phyloP scores from a whole-genome alignment of 2,797 vertebrate genomes.

The Bradypodion ventrale region DNA sequence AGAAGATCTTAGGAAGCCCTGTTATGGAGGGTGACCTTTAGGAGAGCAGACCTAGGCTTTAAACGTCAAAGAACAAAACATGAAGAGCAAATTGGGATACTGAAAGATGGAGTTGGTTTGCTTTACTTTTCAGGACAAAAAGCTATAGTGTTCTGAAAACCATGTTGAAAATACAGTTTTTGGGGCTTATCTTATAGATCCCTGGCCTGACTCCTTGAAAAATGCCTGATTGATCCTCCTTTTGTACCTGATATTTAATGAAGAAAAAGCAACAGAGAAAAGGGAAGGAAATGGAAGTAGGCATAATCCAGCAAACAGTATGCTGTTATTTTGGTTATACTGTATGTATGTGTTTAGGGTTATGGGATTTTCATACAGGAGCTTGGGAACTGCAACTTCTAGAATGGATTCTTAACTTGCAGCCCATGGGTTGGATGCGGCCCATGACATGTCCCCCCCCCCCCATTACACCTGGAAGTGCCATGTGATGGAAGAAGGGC shows the following conservation, averaged over 20 bases:
- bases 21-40: constrained; percentile 52
- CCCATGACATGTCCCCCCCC: no score
- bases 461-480: no score
- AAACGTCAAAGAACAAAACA: not conserved
- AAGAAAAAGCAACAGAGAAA: not conserved
- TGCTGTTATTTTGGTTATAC: not conserved
- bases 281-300: not conserved
- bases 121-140: no score
- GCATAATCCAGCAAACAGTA: not conserved
- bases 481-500: no score
- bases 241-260: no score
- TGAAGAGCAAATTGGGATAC: constrained; percentile 21
- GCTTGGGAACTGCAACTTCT: no score
- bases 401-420: no score
- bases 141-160: not conserved
- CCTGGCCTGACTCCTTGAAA: no score
- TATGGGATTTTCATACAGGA: not conserved
- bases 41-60: constrained; percentile 54
- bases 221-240: no score
- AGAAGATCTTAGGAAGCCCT: constrained; percentile 56
- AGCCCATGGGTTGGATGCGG: no score
- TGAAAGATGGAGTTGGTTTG: not conserved
- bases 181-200: no score
- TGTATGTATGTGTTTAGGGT: not conserved
- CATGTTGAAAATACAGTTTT: not conserved